Percentiles rank a stretch among this genome's conserved stretches.
Evolutionary conservation across 2,113 vertebrate genomes (phyloP).

Genomic region (Chloropsis hardwickii): DNA sequence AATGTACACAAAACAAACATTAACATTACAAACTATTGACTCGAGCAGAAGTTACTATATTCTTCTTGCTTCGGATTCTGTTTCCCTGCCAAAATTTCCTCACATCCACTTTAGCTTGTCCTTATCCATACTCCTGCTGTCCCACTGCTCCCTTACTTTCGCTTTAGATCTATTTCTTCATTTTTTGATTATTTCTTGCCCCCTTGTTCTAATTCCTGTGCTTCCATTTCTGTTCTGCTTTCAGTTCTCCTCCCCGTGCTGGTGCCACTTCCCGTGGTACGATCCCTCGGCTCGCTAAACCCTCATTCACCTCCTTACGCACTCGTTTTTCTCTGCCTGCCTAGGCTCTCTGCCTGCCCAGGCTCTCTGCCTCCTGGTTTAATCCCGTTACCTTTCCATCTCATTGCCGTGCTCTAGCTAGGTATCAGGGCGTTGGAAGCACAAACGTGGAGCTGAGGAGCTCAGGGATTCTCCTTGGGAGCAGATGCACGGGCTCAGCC

Average conservation of each 20-base stretch:
- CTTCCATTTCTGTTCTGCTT: constrained; percentile 18
- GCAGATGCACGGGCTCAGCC: not conserved
- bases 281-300: accelerated
- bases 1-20: not conserved
- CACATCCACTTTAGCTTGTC: not conserved
- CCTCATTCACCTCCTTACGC: not conserved
- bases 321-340: not conserved
- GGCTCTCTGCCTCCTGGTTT: not conserved
- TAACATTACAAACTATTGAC: not conserved
- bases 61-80: not conserved
- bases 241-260: not conserved
- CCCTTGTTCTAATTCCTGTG: not conserved
- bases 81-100: not conserved
- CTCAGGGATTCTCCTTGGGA: not conserved
- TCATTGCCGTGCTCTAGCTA: not conserved
- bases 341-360: not conserved
- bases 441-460: not conserved
- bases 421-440: accelerated
- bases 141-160: not conserved
- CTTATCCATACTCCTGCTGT: not conserved
- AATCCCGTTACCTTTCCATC: not conserved
- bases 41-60: not conserved
- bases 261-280: not conserved
- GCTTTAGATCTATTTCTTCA: not conserved
- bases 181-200: not conserved